A percentile compares a stretch with the other conserved stretches of the same genome.
Evolutionary conservation across 2,113 vertebrate species (phyloP).

Genomic region (Capra hircus): DNA sequence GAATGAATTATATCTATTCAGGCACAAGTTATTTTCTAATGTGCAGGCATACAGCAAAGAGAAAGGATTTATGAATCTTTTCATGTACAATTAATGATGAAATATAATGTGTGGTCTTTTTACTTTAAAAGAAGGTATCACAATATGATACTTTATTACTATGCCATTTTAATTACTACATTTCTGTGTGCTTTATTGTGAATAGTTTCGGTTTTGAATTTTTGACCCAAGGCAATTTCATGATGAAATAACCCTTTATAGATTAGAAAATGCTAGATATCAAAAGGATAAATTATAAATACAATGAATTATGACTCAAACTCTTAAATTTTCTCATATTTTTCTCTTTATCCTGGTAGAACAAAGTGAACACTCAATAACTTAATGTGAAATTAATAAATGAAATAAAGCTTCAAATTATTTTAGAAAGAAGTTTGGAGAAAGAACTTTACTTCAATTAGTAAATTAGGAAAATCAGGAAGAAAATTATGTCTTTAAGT

Average conservation of each 20-base stretch:
- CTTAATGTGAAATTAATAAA: slow-evolving; percentile 28
- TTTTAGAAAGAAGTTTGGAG: not conserved
- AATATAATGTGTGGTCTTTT: slow-evolving; percentile 28
- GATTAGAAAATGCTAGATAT: slow-evolving; percentile 41
- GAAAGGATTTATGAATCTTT: slow-evolving; percentile 51
- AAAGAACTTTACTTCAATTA: not conserved
- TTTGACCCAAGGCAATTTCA: slow-evolving; percentile 62
- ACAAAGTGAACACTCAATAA: not conserved
- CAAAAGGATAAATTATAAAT: slow-evolving; percentile 61
- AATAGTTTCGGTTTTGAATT: slow-evolving; percentile 54
- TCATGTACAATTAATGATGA: slow-evolving; percentile 63
- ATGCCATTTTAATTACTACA: slow-evolving; percentile 61
- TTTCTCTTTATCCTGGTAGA: slow-evolving; percentile 8
- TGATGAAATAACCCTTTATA: slow-evolving; percentile 48
- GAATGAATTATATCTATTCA: slow-evolving; percentile 34
- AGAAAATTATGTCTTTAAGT: not conserved
- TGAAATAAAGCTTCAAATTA: not conserved
- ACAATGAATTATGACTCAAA: slow-evolving; percentile 10
- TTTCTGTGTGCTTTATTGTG: slow-evolving; percentile 47
- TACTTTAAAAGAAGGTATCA: slow-evolving; percentile 52
- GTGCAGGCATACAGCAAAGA: slow-evolving; percentile 16
- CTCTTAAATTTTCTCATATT: slow-evolving; percentile 2
- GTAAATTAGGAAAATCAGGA: not conserved
- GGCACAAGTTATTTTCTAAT: slow-evolving; percentile 37
- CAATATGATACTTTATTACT: slow-evolving; percentile 53